Evolutionary conservation across 2,113 vertebrate genomes (phyloP).

Genomic region (Scortum barcoo): DNA sequence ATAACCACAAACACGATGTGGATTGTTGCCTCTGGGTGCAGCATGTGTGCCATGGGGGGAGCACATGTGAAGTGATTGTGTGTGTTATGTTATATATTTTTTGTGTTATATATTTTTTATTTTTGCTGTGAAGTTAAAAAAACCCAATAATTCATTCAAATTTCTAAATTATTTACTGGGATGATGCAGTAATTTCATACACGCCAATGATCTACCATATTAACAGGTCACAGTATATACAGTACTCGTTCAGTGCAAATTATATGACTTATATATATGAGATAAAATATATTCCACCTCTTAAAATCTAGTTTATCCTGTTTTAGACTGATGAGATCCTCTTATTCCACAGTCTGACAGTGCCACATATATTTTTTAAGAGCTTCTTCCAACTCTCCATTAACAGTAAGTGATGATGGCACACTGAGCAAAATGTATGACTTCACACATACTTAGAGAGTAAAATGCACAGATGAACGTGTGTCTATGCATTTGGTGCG

Average conservation of each 20-base stretch:
- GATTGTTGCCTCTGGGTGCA: constrained; percentile 4
- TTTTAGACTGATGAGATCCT: not conserved
- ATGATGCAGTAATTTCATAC: not conserved
- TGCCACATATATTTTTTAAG: not conserved
- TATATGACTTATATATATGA: too few relatives aligned
- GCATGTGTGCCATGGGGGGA: not conserved
- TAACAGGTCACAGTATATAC: not conserved
- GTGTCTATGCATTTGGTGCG: not conserved
- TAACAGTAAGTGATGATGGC: not conserved
- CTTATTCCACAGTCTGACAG: not conserved
- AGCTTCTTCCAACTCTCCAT: not conserved
- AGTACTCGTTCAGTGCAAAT: not conserved
- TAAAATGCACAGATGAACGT: not conserved
- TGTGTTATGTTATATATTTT: not conserved
- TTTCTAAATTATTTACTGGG: not conserved
- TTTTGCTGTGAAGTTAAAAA: not conserved
- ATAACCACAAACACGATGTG: not conserved
- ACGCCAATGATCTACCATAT: not conserved
- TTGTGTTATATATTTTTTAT: not conserved
- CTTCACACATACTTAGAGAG: not conserved
- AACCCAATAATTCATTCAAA: not conserved
- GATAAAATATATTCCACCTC: too few relatives aligned
- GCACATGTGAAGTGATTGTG: not conserved
- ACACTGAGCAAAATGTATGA: not conserved
- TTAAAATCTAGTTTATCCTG: too few relatives aligned